Base-by-base conservation (phyloP, 2,888 invertebrate genomes). In the Odontothrips loti region DNA sequence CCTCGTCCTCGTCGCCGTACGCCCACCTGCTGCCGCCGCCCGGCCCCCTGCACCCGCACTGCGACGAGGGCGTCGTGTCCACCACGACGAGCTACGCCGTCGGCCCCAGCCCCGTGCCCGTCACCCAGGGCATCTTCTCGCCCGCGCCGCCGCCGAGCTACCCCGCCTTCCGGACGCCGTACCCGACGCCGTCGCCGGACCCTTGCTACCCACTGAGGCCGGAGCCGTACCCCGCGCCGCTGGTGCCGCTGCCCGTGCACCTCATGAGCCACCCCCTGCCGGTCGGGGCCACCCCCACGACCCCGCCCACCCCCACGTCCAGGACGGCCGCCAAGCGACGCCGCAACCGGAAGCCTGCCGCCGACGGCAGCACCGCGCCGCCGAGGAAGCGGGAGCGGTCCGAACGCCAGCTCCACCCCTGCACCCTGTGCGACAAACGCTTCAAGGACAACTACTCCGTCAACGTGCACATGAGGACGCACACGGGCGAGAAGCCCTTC, bases 391-490 rank as follows among this genome's bases (percentile, higher is more conserved):
- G 93, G 20, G 93, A 93, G 27, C 90, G 95, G 20, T 95, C 95
- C 86, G 95, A 95, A 86, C 90, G 96, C 84, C 93, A 96, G 83
- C 88, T 97, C 84, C 93, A 99, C 88, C 93, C 96, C 88, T 92
- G 98, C 90, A 92, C 95, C 87, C 94, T 97, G 88, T 97, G 95
- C 88, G 94, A 95, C 85, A 95, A 95, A 86, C 95, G 96, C 12
- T 96, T 96, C 88, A 96, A 96, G 87, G 96, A 96, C 87, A 96
- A 96, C 87, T 98, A 98, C 90, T 95, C 97, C 82, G 96, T 98
- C 81, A 98, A 98, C 87, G 98, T 98, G 80, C 98, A 75, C 68
- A 75, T 75, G 68, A 23, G 68, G 23, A 75, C 68, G 68, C 68
- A 75, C 68, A 75, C 68, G 27, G 68, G 68, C 27, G 68, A 75